These are phyloP conservation scores for Tetheella fluctuosa DNA, from an alignment of 2,888 invertebrate species.

Conservation along the genomic window DNA sequence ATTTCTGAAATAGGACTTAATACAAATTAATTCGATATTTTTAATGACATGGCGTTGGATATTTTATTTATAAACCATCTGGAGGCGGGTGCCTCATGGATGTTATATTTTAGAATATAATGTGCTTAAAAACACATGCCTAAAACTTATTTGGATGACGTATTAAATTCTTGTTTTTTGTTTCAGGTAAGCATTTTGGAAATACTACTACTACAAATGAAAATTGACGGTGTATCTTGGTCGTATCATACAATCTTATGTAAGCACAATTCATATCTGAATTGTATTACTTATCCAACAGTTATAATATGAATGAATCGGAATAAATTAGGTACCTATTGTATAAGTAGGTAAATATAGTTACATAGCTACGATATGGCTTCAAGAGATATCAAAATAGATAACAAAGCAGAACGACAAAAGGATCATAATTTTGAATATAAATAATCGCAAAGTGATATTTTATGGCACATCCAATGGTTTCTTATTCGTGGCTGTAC, in stretches of 20 bases:
- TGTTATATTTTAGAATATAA: constrained; percentile 40
- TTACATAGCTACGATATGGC: background rate
- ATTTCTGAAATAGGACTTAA: constrained; percentile 51
- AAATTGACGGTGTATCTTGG: background rate
- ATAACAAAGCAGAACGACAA: background rate
- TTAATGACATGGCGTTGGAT: constrained; percentile 65
- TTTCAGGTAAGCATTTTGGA: constrained; percentile 50
- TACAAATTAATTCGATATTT: constrained; percentile 62
- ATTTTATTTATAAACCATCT: constrained; percentile 74
- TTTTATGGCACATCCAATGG: constrained; percentile 36
- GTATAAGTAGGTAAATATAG: too few relatives aligned
- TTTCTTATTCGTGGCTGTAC: constrained; percentile 39
- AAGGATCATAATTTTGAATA: background rate
- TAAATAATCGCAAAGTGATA: constrained; percentile 19
- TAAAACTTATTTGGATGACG: constrained; percentile 19
- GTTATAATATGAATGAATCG: background rate
- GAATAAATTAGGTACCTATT: background rate
- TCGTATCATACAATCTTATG: background rate
- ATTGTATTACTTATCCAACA: background rate
- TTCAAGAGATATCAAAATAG: background rate
- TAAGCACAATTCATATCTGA: background rate
- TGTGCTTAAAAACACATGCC: constrained; percentile 10
- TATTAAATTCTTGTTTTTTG: constrained; percentile 29
- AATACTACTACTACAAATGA: background rate
- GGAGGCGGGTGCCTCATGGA: constrained; percentile 50